Evolutionary conservation across 2,888 invertebrate genomes (phyloP), one percentile per base, ranked within the genome.

Genomic region (Agrotis ipsilon): DNA sequence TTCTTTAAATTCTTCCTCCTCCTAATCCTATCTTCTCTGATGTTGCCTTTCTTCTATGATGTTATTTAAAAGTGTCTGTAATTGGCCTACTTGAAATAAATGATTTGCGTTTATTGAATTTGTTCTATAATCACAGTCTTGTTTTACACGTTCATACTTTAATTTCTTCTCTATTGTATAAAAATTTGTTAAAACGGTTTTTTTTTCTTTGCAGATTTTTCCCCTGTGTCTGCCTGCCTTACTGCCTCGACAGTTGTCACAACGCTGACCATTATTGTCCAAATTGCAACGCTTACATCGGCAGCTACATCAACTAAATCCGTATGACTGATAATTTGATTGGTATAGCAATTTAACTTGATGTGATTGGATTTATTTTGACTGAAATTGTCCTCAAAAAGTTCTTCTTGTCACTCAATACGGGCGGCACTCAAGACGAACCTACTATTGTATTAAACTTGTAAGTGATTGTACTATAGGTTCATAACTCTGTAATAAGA

Each of bases 201-300:
- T 43, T 19, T 39, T 39, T 9, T 39, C 39, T 39, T 39, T 39
- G 9, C 39, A 39, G 39, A 39, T 39, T 39, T 39, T 39, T 39
- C 39, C 39, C 39, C 39, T 39, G 39, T 39, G 39, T 94, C 9
- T 96, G 96, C 68, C 68, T 97, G 13, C 97, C 97, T 0, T 97
- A 97, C 80, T 97, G 96, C 83, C 91, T 96, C 88, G 94, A 96
- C 64, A 93, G 96, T 39, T 97, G 97, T 82, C 94, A 95, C 80
- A 96, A 93, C 78, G 93, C 94, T 24, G 94, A 96, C 65, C 97
- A 97, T 84, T 96, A 96, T 75, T 97, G 97, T 82, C 96, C 97
- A 1, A 94, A 96, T 78, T 97, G 97, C 82, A 94, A 92, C 71
- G 89, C 96, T 9, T 96, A 93, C 75, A 91, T 97, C 59, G 97